Evolutionary conservation across 2,113 vertebrate genomes (phyloP), one percentile per base, ranked within the genome.

Genomic region (Pica pica): DNA sequence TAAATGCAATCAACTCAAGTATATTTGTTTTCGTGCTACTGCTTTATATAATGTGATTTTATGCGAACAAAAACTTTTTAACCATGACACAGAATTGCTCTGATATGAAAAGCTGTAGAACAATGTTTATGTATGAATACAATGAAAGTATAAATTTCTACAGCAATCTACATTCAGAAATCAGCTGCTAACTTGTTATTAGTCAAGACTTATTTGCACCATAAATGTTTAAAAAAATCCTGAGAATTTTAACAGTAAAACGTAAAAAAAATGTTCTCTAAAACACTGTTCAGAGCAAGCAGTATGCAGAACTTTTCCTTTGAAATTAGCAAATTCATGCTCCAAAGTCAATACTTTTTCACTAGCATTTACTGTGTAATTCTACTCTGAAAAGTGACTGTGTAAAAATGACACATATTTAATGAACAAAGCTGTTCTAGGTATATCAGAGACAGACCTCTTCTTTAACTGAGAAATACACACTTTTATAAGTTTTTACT

Each of bases 371-470:
- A 94, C 59, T 73, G 68, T 23, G 65, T 67, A 87, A 73, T 80
- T 69, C 70, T 83, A 90, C 75, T 83, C 78, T 76, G 60, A 79
- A 79, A 79, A 89, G 81, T 19, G 1, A 95, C 87, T 94, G 77
- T 82, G 77, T 95, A 94, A 95, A 96, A 91, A 73, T 76, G 69
- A 63, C 93, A 89, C 65, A 3, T 91, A 77, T 89, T 89, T 95
- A 93, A 89, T 73, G 91, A 93, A 87, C 87, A 94, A 93, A 93
- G 76, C 68, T 74, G 24, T 55, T 86, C 52, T 22, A 61, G 35
- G n/a, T 55, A 18, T 75, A 78, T 60, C 89, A 93, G 83, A 87
- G 87, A 82, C 87, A 91, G 87, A 84, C 53, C 56, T 75, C 47
- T 60, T 63, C 79, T 73, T 93, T 89, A 87, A 93, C 83, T 50